phyloP scores from a whole-genome alignment of 2,797 vertebrate genomes.

The Acropternis orthonyx region DNA sequence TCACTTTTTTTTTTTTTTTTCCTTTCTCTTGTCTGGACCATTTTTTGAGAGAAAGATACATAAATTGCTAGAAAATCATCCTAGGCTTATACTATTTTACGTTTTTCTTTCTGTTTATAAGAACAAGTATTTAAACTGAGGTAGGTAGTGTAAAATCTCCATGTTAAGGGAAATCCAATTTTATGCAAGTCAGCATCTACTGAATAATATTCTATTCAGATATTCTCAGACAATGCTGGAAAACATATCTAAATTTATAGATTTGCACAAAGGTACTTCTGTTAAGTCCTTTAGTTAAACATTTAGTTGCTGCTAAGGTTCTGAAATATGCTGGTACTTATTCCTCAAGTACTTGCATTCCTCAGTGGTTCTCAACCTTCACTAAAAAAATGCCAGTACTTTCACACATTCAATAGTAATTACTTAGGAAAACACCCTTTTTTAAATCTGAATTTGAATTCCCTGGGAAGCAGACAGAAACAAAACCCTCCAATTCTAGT shows the following conservation, averaged over 20 bases:
- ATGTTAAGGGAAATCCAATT: not conserved
- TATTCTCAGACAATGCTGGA: not conserved
- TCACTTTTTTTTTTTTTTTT: not conserved
- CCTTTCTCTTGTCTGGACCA: not conserved
- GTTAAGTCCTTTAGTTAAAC: not conserved
- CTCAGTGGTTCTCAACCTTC: not conserved
- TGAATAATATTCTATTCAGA: not conserved
- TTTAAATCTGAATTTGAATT: not conserved
- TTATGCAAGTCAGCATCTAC: not conserved
- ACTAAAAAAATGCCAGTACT: not conserved
- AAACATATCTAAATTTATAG: not conserved
- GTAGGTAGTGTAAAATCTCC: not conserved
- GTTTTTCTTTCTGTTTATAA: not conserved
- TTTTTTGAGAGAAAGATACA: not conserved
- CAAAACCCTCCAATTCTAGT: not conserved
- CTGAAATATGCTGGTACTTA: not conserved
- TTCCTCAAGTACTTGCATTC: not conserved
- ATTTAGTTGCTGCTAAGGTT: not conserved
- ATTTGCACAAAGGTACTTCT: not conserved
- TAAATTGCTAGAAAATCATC: not conserved
- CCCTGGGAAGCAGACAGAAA: not conserved
- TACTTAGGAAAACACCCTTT: not conserved
- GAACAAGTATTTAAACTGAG: not conserved
- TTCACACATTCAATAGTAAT: not conserved
- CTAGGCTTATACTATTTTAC: not conserved